Percentiles rank a stretch among this genome's conserved stretches.
phyloP scores from a whole-genome alignment of 2,888 invertebrate species.

The Augochlorella aurata region DNA sequence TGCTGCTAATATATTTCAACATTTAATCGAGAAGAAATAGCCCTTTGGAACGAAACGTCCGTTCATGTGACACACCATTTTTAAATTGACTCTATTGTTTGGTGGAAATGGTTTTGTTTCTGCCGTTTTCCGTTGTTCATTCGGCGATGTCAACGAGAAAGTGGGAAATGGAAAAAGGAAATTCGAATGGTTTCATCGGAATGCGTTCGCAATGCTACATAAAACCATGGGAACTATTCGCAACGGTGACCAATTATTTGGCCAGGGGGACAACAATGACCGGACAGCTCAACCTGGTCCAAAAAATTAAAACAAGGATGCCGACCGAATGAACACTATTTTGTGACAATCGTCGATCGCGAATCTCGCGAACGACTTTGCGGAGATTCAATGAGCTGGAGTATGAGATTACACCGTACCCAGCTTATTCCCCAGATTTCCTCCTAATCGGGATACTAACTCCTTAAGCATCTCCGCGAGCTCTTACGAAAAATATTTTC shows the following conservation, averaged over 20 bases:
- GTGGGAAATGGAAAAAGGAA: background rate
- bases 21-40: background rate
- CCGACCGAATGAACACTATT: background rate
- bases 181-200: background rate
- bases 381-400: background rate
- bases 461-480: background rate
- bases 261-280: background rate
- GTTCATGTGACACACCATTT: background rate
- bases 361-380: background rate
- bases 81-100: background rate
- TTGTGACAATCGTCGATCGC: background rate
- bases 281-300: background rate
- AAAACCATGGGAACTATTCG: background rate
- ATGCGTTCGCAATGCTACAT: background rate
- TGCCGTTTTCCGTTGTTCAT: background rate
- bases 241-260: background rate
- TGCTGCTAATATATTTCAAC: too few relatives aligned
- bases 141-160: background rate
- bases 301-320: background rate
- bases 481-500: background rate
- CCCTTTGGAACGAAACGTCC: too few relatives aligned
- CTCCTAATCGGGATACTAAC: background rate
- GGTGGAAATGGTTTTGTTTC: background rate
- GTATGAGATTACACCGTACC: background rate
- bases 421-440: background rate